Evolutionary conservation across 2,888 invertebrate genomes (phyloP).

Genomic region (Sericinus montela): DNA sequence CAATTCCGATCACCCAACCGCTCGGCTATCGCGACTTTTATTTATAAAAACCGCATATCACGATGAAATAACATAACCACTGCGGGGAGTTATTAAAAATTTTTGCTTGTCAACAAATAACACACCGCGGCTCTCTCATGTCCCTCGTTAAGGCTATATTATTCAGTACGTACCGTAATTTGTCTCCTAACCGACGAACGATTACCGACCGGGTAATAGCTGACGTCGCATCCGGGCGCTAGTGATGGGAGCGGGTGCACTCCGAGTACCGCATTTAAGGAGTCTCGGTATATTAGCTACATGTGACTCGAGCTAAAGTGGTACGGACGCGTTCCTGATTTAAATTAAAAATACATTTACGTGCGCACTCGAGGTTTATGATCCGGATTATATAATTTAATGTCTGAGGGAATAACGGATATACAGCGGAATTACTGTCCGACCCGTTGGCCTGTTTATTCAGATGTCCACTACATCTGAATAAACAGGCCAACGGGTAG

Average conservation of each 20-base stretch:
- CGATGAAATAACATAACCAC: not conserved
- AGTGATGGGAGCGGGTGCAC: conserved; percentile 23
- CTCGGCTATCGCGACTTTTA: no score
- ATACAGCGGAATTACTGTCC: no score
- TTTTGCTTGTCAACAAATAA: conserved; percentile 17
- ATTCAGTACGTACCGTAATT: conserved; percentile 20
- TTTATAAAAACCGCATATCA: no score
- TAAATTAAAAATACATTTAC: conserved; percentile 14
- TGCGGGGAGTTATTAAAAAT: conserved; percentile 11
- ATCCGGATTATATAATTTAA: not conserved
- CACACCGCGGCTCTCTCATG: not conserved
- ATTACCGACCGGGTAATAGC: conserved; percentile 19
- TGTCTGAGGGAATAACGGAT: not conserved
- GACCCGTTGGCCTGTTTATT: no score
- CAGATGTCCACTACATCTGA: no score
- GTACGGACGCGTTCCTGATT: conserved; percentile 2
- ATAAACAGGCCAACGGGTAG: no score
- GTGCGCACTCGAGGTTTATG: not conserved
- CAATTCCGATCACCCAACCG: no score
- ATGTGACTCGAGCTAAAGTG: not conserved
- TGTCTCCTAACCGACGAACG: conserved; percentile 17
- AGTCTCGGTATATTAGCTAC: conserved; percentile 13
- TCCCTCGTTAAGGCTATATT: conserved; percentile 12
- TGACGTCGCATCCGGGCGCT: conserved; percentile 25
- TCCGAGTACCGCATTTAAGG: conserved; percentile 13